Percentiles rank a stretch among this genome's conserved stretches.
Conservation (phyloP, 2,797 vertebrate genomes). For the Urosaurus nigricauda region DNA sequence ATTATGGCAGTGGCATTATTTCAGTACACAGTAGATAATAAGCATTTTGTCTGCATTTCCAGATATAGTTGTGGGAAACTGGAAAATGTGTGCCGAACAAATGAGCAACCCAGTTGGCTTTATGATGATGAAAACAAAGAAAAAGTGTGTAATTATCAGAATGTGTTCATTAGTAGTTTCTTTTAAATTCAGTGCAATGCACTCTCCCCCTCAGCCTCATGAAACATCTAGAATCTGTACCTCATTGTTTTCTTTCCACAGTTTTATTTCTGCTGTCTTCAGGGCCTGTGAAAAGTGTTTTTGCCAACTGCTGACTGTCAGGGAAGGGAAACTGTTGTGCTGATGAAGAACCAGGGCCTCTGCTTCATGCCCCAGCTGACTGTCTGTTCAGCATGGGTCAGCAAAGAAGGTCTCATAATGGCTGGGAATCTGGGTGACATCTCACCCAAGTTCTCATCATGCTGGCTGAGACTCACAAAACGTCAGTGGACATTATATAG, state of each 20-base stretch:
- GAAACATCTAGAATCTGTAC: background rate
- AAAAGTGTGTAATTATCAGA: background rate
- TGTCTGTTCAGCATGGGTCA: no score
- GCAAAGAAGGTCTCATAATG: no score
- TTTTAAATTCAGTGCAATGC: background rate
- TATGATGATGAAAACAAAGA: slow-evolving; percentile 17
- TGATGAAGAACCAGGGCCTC: no score
- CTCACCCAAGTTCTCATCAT: no score
- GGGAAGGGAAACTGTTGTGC: no score
- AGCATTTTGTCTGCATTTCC: slow-evolving; percentile 4
- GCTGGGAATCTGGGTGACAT: no score
- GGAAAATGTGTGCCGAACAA: slow-evolving; percentile 4
- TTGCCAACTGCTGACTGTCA: no score
- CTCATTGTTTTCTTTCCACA: slow-evolving; percentile 9
- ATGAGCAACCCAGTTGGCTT: slow-evolving; percentile 20
- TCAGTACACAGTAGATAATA: slow-evolving; percentile 29
- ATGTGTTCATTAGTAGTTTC: slow-evolving; percentile 2
- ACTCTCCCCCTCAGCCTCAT: background rate
- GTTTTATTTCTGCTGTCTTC: background rate
- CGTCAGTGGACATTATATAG: no score
- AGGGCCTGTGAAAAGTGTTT: no score
- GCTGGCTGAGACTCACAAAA: no score
- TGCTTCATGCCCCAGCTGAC: no score
- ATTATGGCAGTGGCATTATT: background rate
- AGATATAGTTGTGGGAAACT: slow-evolving; percentile 13